These are phyloP conservation scores for Mellilla xanthometata DNA, from an alignment of 2,888 invertebrate genomes.

Conservation along the genomic window DNA sequence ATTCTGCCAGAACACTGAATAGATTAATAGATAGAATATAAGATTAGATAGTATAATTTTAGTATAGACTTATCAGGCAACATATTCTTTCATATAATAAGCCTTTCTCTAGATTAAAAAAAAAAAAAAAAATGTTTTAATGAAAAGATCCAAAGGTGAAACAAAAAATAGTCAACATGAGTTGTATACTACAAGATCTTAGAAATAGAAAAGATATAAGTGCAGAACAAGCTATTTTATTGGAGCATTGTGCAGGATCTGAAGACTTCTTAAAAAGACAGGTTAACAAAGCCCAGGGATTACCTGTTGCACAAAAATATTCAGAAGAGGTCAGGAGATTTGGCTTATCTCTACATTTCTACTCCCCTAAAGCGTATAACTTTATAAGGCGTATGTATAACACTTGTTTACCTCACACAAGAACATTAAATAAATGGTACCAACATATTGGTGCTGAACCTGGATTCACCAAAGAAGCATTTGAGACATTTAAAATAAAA, in stretches of 20 bases:
- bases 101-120: too few relatives aligned
- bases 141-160: too few relatives aligned
- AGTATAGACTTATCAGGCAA: too few relatives aligned
- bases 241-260: constrained; percentile 2
- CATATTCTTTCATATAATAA: too few relatives aligned
- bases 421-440: constrained; percentile 11
- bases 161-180: too few relatives aligned
- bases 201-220: neutral
- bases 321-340: constrained; percentile 9
- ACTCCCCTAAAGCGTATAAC: constrained; percentile 11
- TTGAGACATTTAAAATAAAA: constrained; percentile 4
- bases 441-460: constrained; percentile 3
- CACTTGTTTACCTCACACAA: constrained; percentile 9
- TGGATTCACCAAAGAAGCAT: constrained; percentile 9
- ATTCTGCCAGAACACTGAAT: too few relatives aligned
- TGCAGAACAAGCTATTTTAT: neutral
- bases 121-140: too few relatives aligned
- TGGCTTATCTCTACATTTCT: constrained; percentile 1
- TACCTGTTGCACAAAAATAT: constrained; percentile 5
- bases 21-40: too few relatives aligned
- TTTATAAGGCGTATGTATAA: constrained; percentile 7
- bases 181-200: too few relatives aligned
- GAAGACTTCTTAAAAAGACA: constrained; percentile 5
- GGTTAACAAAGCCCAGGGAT: constrained; percentile 2
- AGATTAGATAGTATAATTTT: too few relatives aligned